Evolutionary conservation across 2,113 vertebrate genomes (phyloP), one percentile per base, ranked within the genome.

Genomic region (Pyxicephalus adspersus): DNA sequence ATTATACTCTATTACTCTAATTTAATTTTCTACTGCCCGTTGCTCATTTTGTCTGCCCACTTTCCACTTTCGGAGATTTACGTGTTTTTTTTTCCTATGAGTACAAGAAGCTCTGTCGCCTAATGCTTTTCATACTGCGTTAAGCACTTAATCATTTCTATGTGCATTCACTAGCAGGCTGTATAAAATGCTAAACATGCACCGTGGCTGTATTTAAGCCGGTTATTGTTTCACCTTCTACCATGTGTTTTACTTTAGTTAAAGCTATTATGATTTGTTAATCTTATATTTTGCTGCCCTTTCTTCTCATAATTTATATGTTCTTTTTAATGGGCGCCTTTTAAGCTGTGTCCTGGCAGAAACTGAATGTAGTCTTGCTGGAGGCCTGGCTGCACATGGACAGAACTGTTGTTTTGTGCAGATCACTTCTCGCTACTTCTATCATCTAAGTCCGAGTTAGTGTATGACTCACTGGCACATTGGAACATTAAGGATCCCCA

Each of bases 131-230:
- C 80, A 82, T 75, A 82, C 80, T 66, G 80, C 38, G 71, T 82
- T 82, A 82, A 82, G 80, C 71, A 74, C 80, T 75, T 75, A 82
- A 82, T 82, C 80, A 82, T 74, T 82, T 71, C 80, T 82, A 73
- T 82, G 75, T 74, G 63, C 80, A 75, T 82, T 82, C 61, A 82
- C 71, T 26, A 74, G 29, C 58, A 55, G 60, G 60, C 70, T 74
- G 71, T 74, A 81, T 45, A 66, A 82, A 82, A 66, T 58, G 22
- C 63, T 28, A 61, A 66, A 81, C 22, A 54, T 81, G 65, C 61
- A 74, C 29, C n/a, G 58, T 7, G 51, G 52, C 70, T 66, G 29
- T 64, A 63, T 66, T 82, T 82, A 82, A 82, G 80, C 80, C 75
- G 70, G 23, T 54, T 66, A 82, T 82, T 82, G 80, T 82, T 75